Percentiles rank a stretch among this genome's conserved stretches.
These are phyloP conservation scores for Andrena bicolor DNA, from an alignment of 2,888 invertebrate genomes.

Conservation along the genomic window DNA sequence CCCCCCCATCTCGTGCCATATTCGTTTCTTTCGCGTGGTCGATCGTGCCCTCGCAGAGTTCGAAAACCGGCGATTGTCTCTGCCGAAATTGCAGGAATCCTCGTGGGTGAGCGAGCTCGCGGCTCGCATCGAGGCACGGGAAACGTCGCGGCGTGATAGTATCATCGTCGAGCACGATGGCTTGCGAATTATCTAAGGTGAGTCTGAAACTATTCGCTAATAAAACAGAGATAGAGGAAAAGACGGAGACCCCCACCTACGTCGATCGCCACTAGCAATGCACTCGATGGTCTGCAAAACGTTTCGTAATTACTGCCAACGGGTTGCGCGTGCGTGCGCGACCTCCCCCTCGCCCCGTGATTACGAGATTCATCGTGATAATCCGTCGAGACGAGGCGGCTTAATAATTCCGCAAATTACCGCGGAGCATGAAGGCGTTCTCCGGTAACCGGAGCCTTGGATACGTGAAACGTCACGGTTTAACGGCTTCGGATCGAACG, in stretches of 20 bases:
- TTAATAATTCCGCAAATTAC: slow-evolving; percentile 25
- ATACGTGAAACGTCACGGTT: background rate
- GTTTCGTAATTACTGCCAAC: slow-evolving; percentile 33
- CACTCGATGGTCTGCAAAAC: slow-evolving; percentile 41
- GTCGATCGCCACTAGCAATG: slow-evolving; percentile 19
- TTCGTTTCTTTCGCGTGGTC: slow-evolving; percentile 19
- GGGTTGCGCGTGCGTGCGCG: background rate
- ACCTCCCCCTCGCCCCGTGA: background rate
- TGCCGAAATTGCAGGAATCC: slow-evolving; percentile 23
- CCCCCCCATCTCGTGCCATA: background rate
- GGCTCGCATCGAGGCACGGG: slow-evolving; percentile 48
- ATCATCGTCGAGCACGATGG: slow-evolving; percentile 77
- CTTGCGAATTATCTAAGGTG: slow-evolving; percentile 74
- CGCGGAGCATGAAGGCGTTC: background rate
- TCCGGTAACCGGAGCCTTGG: background rate
- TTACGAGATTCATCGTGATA: slow-evolving; percentile 19
- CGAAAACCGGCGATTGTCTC: slow-evolving; percentile 25
- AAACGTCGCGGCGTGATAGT: slow-evolving; percentile 73
- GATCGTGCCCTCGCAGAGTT: slow-evolving; percentile 25
- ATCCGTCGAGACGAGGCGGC: slow-evolving; percentile 4
- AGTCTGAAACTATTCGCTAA: slow-evolving; percentile 55
- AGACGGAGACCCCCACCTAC: slow-evolving; percentile 17
- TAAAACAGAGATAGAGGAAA: slow-evolving; percentile 6
- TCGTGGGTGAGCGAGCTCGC: slow-evolving; percentile 42
- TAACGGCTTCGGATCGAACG: background rate